Conservation (phyloP, 2,888 invertebrate genomes). For the Gari tellinella region DNA sequence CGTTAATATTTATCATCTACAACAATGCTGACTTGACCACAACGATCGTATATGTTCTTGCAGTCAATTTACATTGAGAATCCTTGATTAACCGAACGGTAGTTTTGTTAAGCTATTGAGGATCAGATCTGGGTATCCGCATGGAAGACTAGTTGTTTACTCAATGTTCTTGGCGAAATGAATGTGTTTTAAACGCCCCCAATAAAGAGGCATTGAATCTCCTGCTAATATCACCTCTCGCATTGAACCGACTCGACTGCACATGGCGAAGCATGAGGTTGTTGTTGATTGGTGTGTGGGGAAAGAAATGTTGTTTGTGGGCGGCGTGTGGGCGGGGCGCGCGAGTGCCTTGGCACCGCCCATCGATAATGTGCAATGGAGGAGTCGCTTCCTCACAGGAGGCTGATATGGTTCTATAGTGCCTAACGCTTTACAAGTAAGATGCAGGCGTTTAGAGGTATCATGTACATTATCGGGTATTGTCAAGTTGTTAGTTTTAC, state of each 20-base stretch:
- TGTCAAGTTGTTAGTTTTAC: too few species aligned
- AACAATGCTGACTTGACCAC: constrained; percentile 15
- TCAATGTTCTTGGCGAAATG: constrained; percentile 23
- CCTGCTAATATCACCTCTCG: constrained; percentile 21
- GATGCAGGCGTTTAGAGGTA: too few species aligned
- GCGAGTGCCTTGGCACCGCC: too few species aligned
- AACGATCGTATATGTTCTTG: constrained; percentile 11
- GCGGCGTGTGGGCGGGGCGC: too few species aligned
- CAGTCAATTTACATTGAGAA: constrained; percentile 17
- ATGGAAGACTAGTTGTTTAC: constrained; percentile 52
- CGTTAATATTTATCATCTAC: constrained; percentile 3
- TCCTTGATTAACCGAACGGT: constrained; percentile 18
- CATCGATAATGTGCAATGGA: too few species aligned
- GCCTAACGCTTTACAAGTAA: too few species aligned
- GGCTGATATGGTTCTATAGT: too few species aligned
- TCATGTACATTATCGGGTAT: too few species aligned
- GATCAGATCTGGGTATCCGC: constrained; percentile 41
- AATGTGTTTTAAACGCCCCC: constrained; percentile 27
- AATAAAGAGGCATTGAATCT: constrained; percentile 14
- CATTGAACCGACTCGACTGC: constrained; percentile 19
- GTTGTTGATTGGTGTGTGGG: too few species aligned
- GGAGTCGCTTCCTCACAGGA: too few species aligned
- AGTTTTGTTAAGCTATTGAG: constrained; percentile 24
- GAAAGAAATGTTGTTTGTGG: too few species aligned
- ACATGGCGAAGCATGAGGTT: constrained; percentile 12